phyloP scores from a whole-genome alignment of 2,888 invertebrate species.

The Charanyca ferruginea region DNA sequence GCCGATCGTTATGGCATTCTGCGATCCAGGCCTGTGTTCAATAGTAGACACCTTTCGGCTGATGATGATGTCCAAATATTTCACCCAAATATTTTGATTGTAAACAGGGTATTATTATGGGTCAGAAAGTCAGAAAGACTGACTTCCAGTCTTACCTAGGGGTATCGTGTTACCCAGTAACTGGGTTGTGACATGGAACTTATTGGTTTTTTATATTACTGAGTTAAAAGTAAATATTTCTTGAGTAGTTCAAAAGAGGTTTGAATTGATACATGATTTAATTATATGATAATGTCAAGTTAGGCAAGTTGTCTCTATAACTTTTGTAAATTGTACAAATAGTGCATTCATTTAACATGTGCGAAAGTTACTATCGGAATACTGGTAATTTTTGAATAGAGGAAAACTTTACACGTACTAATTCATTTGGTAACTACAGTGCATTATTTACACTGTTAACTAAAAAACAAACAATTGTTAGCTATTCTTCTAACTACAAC shows the following conservation, averaged over 20 bases:
- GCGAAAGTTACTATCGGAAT: neutral
- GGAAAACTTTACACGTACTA: neutral
- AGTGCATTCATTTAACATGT: conserved; percentile 29
- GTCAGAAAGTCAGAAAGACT: too few species aligned
- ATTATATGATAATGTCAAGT: neutral
- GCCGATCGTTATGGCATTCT: too few species aligned
- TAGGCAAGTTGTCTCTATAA: neutral
- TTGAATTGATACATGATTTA: neutral
- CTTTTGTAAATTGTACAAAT: neutral
- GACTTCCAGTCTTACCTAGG: too few species aligned
- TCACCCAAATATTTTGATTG: neutral
- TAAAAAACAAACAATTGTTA: conserved; percentile 44
- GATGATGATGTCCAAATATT: too few species aligned
- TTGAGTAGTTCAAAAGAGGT: neutral
- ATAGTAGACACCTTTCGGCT: too few species aligned
- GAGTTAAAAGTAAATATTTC: neutral
- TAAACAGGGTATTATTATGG: too few species aligned
- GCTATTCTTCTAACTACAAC: conserved; percentile 41
- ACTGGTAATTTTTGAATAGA: neutral
- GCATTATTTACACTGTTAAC: conserved; percentile 6
- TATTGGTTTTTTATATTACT: neutral
- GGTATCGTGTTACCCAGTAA: too few species aligned
- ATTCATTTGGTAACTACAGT: conserved; percentile 10
- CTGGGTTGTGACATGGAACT: too few species aligned
- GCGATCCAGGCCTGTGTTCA: too few species aligned